Evolutionary conservation across 2,888 invertebrate species (phyloP), one percentile per base, ranked within the genome.

Genomic region (Andrena hattorfiana): DNA sequence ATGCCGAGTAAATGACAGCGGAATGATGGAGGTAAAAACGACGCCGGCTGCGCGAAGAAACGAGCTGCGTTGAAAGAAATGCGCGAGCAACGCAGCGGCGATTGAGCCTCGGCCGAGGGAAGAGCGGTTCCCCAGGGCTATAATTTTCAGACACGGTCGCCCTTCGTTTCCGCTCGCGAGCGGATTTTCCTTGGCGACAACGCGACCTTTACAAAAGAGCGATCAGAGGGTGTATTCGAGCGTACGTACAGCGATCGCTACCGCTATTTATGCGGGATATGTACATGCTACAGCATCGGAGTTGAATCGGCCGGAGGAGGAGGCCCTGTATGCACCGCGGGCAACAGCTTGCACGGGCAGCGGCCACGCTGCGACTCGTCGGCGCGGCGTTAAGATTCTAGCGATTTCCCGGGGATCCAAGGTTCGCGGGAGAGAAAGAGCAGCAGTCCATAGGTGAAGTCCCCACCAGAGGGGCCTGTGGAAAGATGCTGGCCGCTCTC

Each of bases 401-500:
- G 56, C 82, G 59, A 83, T 81, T 83, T 83, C 60, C 82, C 75
- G 48, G 76, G 35, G 63, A 54, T 62, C 67, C 68, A 72, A 66
- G 76, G 66, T 68, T 76, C 49, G 63, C 54, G 62, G 7, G 30
- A 72, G 60, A 66, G 69, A 73, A 62, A 70, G 72, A 79, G 23
- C 56, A 76, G 51, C 83, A 74, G 85, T 73, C 79, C 73, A 79
- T 82, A 85, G 85, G 85, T 77, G 71, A 85, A 83, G 79, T 85
- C 85, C 85, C 85, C 85, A 85, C 84, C 83, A 81, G 20, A 62
- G 56, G 49, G 62, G 63, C 63, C 74, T 74, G 77, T 83, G 84
- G 76, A 89, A 88, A 89, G 89, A 89, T 87, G 90, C 86, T 89
- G 88, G 80, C 86, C 86, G 83, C 81, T 89, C 91, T 91, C 91